Conservation (phyloP, 1,140 invertebrate species). For the Eciton burchellii region DNA sequence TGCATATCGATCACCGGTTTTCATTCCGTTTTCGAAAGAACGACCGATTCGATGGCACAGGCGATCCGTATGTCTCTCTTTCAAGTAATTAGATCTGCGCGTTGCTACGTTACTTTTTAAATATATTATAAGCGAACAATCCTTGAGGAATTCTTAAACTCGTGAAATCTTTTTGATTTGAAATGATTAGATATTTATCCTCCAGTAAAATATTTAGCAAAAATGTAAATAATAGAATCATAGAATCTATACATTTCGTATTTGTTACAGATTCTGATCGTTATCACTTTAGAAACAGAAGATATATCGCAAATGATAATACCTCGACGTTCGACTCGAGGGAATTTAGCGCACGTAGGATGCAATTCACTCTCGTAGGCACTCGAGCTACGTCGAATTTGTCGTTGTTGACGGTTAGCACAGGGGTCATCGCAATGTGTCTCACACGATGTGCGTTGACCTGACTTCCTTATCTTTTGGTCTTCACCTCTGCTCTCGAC, state of each 20-base stretch:
- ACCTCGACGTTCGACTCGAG: not conserved
- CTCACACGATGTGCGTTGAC: slow-evolving; percentile 55
- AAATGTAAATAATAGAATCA: not conserved
- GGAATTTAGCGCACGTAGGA: slow-evolving; percentile 17
- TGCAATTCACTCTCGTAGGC: not conserved
- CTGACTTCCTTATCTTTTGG: slow-evolving; percentile 44
- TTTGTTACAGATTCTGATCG: too few relatives aligned
- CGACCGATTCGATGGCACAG: slow-evolving; percentile 13
- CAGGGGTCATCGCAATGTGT: slow-evolving; percentile 62
- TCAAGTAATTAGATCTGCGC: slow-evolving; percentile 3
- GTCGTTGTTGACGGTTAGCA: slow-evolving; percentile 60
- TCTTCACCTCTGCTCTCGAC: slow-evolving; percentile 31
- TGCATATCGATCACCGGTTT: slow-evolving; percentile 41
- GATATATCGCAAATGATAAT: not conserved
- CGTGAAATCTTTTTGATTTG: too few relatives aligned
- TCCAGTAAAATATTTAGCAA: not conserved
- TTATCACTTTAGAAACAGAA: not conserved
- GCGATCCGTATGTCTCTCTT: not conserved
- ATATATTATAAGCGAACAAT: too few relatives aligned
- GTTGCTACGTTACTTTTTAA: not conserved
- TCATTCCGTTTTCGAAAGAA: slow-evolving; percentile 38
- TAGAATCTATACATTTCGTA: not conserved
- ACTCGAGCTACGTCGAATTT: slow-evolving; percentile 62
- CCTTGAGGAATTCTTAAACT: too few relatives aligned
- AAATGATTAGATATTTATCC: too few relatives aligned